These are phyloP conservation scores for Ormyrus pomaceus DNA, from an alignment of 2,888 invertebrate genomes.

Conservation along the genomic window DNA sequence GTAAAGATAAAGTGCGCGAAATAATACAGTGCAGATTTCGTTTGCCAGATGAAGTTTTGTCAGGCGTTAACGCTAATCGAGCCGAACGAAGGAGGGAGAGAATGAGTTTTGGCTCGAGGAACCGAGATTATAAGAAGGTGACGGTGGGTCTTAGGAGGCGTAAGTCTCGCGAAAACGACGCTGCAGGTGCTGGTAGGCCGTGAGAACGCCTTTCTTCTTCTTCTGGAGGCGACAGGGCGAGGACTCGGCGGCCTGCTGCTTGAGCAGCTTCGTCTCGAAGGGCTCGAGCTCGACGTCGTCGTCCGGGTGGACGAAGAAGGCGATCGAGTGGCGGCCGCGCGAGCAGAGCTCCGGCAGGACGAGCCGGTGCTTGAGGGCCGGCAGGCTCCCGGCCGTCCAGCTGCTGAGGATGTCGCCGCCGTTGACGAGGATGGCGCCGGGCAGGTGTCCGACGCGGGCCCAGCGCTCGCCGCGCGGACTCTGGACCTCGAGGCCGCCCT, in stretches of 20 bases:
- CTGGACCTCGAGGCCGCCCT: slow-evolving; percentile 86
- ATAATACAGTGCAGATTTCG: too few species aligned
- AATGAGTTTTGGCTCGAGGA: too few species aligned
- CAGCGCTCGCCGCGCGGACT: slow-evolving; percentile 82
- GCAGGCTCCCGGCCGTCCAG: slow-evolving; percentile 84
- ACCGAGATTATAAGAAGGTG: too few species aligned
- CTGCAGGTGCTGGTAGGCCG: slow-evolving; percentile 84
- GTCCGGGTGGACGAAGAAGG: slow-evolving; percentile 87
- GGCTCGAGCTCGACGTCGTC: slow-evolving; percentile 77
- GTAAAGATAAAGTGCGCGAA: too few species aligned
- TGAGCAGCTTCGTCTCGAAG: slow-evolving; percentile 74
- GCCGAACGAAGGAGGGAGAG: too few species aligned
- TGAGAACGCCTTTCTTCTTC: slow-evolving; percentile 80
- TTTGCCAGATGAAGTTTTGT: too few species aligned
- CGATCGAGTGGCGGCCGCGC: slow-evolving; percentile 85
- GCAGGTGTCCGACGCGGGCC: slow-evolving; percentile 85
- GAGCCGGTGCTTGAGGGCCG: slow-evolving; percentile 85
- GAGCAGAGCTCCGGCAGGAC: slow-evolving; percentile 83
- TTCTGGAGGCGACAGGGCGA: slow-evolving; percentile 75
- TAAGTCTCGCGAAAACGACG: slow-evolving; percentile 84
- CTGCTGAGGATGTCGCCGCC: slow-evolving; percentile 85
- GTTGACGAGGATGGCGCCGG: slow-evolving; percentile 86
- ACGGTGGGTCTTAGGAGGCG: slow-evolving; percentile 74
- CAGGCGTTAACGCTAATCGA: too few species aligned
- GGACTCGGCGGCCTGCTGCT: slow-evolving; percentile 64